Evolutionary conservation across 35 echinoderm and acorn worm genomes (phyloP).

Genomic region (Chiridota heheva): DNA sequence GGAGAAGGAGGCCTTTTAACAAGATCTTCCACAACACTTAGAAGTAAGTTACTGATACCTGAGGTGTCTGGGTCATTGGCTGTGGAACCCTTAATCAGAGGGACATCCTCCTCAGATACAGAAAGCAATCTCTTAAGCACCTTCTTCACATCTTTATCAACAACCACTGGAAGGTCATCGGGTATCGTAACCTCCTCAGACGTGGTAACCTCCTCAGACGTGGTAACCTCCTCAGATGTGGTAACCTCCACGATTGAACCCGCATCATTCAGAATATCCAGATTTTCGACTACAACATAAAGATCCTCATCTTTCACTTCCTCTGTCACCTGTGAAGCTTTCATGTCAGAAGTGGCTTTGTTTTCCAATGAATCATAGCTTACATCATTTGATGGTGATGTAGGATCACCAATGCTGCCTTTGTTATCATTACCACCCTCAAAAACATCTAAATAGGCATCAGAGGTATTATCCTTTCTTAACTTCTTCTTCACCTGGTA

Average conservation of each 20-base stretch:
- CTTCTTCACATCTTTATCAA: not conserved
- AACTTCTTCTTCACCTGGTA: too few species aligned
- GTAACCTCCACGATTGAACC: conserved; percentile 46
- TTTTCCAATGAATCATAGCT: too few species aligned
- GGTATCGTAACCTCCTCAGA: not conserved
- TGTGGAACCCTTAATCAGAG: not conserved
- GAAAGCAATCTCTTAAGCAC: conserved; percentile 5
- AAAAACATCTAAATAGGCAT: too few species aligned
- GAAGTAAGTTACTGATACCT: conserved; percentile 49
- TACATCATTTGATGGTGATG: not conserved
- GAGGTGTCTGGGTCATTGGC: not conserved
- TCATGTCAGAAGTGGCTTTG: too few species aligned
- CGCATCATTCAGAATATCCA: conserved; percentile 25
- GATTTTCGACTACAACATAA: conserved; percentile 4
- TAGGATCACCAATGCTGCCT: too few species aligned
- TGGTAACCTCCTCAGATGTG: conserved; percentile 33
- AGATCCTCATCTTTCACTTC: not conserved
- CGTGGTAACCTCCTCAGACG: conserved; percentile 12
- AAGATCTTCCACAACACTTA: conserved; percentile 48
- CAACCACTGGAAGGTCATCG: not conserved
- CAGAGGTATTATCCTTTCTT: too few species aligned
- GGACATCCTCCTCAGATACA: not conserved
- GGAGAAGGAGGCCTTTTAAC: not conserved
- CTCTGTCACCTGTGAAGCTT: too few species aligned
- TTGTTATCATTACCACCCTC: too few species aligned